A percentile compares a stretch with the other conserved stretches of the same genome.
Evolutionary conservation across 2,888 invertebrate genomes (phyloP).

Genomic region (Leptopterna dolabrata): DNA sequence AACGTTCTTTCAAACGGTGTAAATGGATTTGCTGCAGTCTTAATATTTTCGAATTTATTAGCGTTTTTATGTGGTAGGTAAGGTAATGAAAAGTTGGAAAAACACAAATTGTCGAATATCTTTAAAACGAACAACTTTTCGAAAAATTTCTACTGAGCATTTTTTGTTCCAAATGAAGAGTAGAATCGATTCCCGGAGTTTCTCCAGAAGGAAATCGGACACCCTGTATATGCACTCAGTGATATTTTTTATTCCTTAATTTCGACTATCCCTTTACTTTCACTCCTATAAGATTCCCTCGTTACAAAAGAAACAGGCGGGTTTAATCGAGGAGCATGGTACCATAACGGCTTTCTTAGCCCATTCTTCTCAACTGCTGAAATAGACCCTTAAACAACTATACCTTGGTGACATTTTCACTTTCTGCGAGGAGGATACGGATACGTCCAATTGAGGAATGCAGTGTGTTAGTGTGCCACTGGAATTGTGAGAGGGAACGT

Average conservation of each 20-base stretch:
- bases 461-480: background rate
- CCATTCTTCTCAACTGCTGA: background rate
- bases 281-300: background rate
- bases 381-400: background rate
- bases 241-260: background rate
- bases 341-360: constrained; percentile 7
- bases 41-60: no score
- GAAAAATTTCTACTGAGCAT: no score
- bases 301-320: background rate
- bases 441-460: background rate
- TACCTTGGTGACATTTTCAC: background rate
- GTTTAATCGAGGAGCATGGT: background rate
- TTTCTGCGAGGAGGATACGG: background rate
- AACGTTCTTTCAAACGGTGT: no score
- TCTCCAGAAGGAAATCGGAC: no score
- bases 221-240: no score
- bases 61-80: no score
- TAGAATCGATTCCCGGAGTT: no score
- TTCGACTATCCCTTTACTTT: background rate
- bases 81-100: no score
- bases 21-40: no score
- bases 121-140: no score
- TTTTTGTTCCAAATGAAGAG: no score
- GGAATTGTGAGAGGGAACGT: background rate
- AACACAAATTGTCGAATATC: no score